Evolutionary conservation across 1,140 invertebrate genomes (phyloP).

Genomic region (Drosophila melanica): DNA sequence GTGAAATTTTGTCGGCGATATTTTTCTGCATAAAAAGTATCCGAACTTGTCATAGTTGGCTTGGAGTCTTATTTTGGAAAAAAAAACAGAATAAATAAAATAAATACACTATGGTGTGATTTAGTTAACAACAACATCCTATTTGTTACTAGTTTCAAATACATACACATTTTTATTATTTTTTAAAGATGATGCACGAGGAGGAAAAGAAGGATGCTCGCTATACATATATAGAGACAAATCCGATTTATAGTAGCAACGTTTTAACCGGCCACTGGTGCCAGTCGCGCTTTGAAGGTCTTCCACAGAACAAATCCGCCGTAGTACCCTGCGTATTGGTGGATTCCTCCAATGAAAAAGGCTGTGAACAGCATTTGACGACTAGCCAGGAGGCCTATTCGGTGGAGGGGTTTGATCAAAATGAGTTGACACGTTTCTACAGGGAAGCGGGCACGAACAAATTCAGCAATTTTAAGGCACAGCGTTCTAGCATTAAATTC

Average conservation of each 20-base stretch:
- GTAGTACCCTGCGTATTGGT: conserved; percentile 34
- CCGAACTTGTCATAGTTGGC: background rate
- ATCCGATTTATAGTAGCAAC: conserved; percentile 31
- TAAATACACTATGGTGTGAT: background rate
- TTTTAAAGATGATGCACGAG: conserved; percentile 3
- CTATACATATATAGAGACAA: conserved; percentile 31
- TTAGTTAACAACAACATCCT: background rate
- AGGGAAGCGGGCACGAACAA: background rate
- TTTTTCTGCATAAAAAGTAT: too few relatives aligned
- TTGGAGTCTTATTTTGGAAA: too few relatives aligned
- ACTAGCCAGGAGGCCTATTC: conserved; percentile 27
- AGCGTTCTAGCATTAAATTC: background rate
- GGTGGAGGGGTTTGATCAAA: background rate
- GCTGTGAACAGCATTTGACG: conserved; percentile 29
- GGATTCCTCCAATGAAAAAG: background rate
- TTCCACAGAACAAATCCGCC: conserved; percentile 12
- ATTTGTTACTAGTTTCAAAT: background rate
- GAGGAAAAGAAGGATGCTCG: conserved; percentile 24
- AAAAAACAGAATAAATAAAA: too few relatives aligned
- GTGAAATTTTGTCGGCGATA: too few relatives aligned
- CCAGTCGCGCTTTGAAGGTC: background rate
- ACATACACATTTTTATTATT: background rate
- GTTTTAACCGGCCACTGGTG: conserved; percentile 41
- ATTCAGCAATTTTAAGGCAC: conserved; percentile 12
- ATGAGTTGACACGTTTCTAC: background rate